Base-by-base conservation (phyloP, 1,140 invertebrate genomes). In the Aphaenogaster floridana region DNA sequence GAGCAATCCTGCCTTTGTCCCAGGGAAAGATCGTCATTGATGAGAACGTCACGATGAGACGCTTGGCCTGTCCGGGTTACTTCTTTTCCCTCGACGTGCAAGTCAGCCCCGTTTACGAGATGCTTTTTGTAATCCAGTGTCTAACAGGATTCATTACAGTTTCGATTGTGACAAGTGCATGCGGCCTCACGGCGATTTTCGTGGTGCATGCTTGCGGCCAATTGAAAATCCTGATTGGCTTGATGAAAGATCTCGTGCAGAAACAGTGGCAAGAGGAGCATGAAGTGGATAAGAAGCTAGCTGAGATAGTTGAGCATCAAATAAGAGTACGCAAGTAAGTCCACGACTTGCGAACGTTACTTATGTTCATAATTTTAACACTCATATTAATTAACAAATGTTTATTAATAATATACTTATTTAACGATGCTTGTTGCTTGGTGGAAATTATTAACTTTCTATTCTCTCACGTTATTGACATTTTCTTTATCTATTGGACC, bases 301-400 rank as follows among this genome's bases (percentile, higher is more conserved):
- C 89, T 9, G 59, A 87, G 6, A 91, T 93, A 52, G 86, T 93
- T 34, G 54, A 90, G 42, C 89, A 89, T 64, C 94, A 94, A 85
- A 69, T 90, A 64, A 45, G 64, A 76, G 42, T 84, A 4, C 80
- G 80, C 4, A 64, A 34, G 80, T 84, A 61, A 76, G 54, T 74
- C 7, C 13, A 8, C 13, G 17, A 79, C 6, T 79, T 64, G 17
- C 6, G 4, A 36, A 21, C 0, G 57, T 45, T 42, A 48, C 13
- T 48, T 13, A 5, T 34, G 8, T 9, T 39, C 6, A 7, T 11
- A 48, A 0, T 78, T 61, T 59, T n/a, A 34, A 45, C 36, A 45
- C 6, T 42, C 15, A 45, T 45, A 45, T 6, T 34, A 21, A 48
- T n/a, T 15, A 28, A 48, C 3, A 9, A 52, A 42, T 52, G 11